Base-by-base conservation (phyloP, 2,888 invertebrate genomes). In the Melieria omissa region DNA sequence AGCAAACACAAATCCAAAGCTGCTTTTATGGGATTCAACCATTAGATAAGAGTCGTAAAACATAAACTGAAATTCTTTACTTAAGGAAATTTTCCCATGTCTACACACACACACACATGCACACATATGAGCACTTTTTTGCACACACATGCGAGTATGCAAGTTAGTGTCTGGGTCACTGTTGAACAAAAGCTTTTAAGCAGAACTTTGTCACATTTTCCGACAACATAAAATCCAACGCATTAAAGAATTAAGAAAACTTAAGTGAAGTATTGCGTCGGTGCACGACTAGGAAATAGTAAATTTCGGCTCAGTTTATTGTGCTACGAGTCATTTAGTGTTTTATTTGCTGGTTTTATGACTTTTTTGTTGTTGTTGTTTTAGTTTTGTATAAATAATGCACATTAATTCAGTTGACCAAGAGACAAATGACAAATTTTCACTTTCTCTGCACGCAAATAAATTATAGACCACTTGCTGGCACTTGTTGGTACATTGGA, bases 371-470 rank as follows among this genome's bases (percentile, higher is more conserved):
- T 41, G 41, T 5, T 57, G 41, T 14, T 8, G 16, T 12, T 44
- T 44, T 67, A 16, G 12, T 61, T 61, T 9, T 12, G 16, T 61
- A 49, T 67, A 49, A 67, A 42, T 67, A 61, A 61, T 61, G 46
- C 44, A 47, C n/a, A 64, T 65, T 55, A 72, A 64, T 63, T 69
- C 61, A 72, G 65, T 70, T 72, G 64, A 75, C 16, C 62, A 72
- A 46, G 58, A 70, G 66, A 73, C 65, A 75, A 72, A 75, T 68
- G 72, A 71, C 60, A 74, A 66, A 74, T 70, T 73, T 73, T 73
- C 67, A 73, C 73, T 65, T 68, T 65, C 67, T 47, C 9, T 67
- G 67, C 64, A 72, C 60, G 69, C 71, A 72, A 74, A 66, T 65
- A 61, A 66, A 70, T 70, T 65, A 55, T 57, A 65, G 42, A 46